A percentile compares a stretch with the other conserved stretches of the same genome.
Conservation (phyloP, 2,888 invertebrate genomes). For the Lycaena phlaeas region DNA sequence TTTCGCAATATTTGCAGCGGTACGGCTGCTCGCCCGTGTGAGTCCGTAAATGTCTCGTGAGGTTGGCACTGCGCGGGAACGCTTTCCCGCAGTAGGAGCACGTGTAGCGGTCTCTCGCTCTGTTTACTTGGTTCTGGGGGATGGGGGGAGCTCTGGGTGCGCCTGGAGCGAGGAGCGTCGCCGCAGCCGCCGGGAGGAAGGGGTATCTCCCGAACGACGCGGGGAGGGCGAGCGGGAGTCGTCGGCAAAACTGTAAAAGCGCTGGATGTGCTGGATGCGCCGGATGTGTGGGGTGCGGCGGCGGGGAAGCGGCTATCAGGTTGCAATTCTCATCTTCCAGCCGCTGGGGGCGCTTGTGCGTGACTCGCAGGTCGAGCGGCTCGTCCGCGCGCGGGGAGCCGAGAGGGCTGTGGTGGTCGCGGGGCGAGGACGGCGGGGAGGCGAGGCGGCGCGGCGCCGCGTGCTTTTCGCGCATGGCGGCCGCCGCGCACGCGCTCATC, state of each 20-base stretch:
- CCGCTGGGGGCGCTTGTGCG: conserved; percentile 82
- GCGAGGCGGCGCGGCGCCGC: conserved; percentile 91
- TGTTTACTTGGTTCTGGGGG: conserved; percentile 64
- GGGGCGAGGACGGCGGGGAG: conserved; percentile 63
- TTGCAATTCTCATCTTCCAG: conserved; percentile 91
- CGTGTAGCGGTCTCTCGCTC: conserved; percentile 91
- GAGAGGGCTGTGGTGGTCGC: conserved; percentile 67
- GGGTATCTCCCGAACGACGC: conserved; percentile 66
- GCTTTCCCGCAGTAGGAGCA: conserved; percentile 98
- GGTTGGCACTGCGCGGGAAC: conserved; percentile 96
- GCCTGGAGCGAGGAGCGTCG: conserved; percentile 57
- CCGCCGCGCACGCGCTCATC: conserved; percentile 83
- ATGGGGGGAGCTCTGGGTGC: conserved; percentile 52
- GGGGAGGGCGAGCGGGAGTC: conserved; percentile 58
- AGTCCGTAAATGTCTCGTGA: conserved; percentile 96
- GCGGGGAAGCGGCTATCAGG: conserved; percentile 77
- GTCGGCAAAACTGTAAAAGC: conserved; percentile 58
- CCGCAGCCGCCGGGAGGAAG: conserved; percentile 62
- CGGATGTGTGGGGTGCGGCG: conserved; percentile 64
- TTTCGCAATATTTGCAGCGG: conserved; percentile 98
- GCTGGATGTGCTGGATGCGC: conserved; percentile 74
- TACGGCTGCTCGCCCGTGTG: conserved; percentile 99
- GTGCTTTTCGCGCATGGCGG: conserved; percentile 89
- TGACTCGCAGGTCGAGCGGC: conserved; percentile 90
- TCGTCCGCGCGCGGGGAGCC: conserved; percentile 76